Evolutionary conservation across 2,113 vertebrate genomes (phyloP).

Genomic region (Burhinus oedicnemus): DNA sequence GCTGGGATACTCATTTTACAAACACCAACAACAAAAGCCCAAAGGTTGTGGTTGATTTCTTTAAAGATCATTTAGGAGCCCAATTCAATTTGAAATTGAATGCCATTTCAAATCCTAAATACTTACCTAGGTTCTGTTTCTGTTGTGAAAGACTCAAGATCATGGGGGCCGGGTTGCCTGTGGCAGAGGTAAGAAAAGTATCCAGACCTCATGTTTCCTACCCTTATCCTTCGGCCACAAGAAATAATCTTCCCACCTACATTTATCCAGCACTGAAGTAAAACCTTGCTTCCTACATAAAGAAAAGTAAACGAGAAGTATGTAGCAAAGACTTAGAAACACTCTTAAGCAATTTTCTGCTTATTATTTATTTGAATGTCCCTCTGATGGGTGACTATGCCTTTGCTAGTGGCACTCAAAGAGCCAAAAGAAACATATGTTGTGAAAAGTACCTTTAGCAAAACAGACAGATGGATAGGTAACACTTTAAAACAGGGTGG

Average conservation of each 20-base stretch:
- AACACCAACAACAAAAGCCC: background rate
- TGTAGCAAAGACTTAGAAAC: background rate
- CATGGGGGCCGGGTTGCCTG: background rate
- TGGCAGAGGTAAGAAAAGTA: background rate
- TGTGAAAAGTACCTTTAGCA: slow-evolving; percentile 44
- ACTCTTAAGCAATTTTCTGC: background rate
- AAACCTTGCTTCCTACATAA: background rate
- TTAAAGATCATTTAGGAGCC: background rate
- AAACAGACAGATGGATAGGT: slow-evolving; percentile 66
- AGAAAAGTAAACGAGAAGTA: background rate
- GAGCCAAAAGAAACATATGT: slow-evolving; percentile 51
- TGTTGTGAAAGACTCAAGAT: background rate
- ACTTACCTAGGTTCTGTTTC: background rate
- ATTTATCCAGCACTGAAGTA: background rate
- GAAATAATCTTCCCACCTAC: background rate
- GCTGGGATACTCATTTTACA: background rate
- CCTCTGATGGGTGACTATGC: background rate
- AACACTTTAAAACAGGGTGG: slow-evolving; percentile 34
- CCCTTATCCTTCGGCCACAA: background rate
- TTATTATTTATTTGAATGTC: slow-evolving; percentile 6
- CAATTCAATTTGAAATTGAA: background rate
- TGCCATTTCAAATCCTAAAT: background rate
- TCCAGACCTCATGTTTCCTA: background rate
- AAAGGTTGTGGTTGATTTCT: background rate
- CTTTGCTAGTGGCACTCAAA: slow-evolving; percentile 5